phyloP scores from a whole-genome alignment of 2,888 invertebrate genomes.

The Unio delphinus region DNA sequence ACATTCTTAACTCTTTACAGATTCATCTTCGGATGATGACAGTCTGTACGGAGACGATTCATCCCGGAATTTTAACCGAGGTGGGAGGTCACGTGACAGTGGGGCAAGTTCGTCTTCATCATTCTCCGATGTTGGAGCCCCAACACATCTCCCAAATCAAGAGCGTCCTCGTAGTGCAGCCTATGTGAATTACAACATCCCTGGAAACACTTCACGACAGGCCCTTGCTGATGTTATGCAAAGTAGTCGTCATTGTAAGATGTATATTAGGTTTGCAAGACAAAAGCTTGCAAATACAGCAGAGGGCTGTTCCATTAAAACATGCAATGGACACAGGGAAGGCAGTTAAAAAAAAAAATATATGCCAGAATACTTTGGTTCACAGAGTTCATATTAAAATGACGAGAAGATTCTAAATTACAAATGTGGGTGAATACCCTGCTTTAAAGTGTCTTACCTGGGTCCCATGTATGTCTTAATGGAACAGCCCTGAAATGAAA shows the following conservation, averaged over 20 bases:
- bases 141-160: slow-evolving; percentile 33
- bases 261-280: too few relatives aligned
- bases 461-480: too few relatives aligned
- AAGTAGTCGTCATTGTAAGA: slow-evolving; percentile 62
- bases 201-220: slow-evolving; percentile 76
- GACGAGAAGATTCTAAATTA: too few relatives aligned
- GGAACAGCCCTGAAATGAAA: too few relatives aligned
- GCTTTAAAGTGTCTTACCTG: too few relatives aligned
- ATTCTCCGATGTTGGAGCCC: slow-evolving; percentile 54
- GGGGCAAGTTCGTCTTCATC: slow-evolving; percentile 63
- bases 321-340: too few relatives aligned
- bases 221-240: slow-evolving; percentile 80
- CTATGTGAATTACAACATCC: slow-evolving; percentile 65
- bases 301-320: too few relatives aligned
- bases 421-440: too few relatives aligned
- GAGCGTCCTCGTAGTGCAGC: slow-evolving; percentile 60
- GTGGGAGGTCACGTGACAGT: slow-evolving; percentile 56
- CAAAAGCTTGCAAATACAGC: too few relatives aligned
- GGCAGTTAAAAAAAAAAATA: too few relatives aligned
- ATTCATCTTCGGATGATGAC: slow-evolving; percentile 68
- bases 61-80: slow-evolving; percentile 56
- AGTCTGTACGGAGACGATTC: slow-evolving; percentile 64
- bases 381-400: too few relatives aligned
- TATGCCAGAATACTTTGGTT: too few relatives aligned
- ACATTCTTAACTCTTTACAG: slow-evolving; percentile 24